Evolutionary conservation across 1,140 invertebrate genomes (phyloP), one percentile per base, ranked within the genome.

Genomic region (Diuraphis noxia): DNA sequence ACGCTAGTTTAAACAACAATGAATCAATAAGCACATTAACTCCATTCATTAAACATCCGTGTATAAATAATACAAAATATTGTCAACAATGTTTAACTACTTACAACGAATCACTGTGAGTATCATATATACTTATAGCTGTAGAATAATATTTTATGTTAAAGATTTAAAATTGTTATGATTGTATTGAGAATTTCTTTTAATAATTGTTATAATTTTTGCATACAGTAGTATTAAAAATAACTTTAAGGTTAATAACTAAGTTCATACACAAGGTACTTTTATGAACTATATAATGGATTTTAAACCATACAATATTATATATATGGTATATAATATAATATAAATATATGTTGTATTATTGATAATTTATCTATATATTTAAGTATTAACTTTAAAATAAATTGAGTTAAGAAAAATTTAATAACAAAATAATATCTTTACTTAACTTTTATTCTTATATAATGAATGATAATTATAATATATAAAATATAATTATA

Each of bases 101-200:
- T 30, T 2, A 90, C 41, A 90, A 79, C 88, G 43, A 46, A 38
- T 36, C 88, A 79, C n/a, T 79, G 88, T 90, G 21, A 90, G 88
- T 90, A 79, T n/a, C n/a, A 6, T 41, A n/a, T 82, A 41, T 82
- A 9, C 38, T 0, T 52, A 52, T 56, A 56, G 17, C 6, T 38
- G 7, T 81, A 30, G 9, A 81, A 81, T 81, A 25, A 40, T 81
- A n/a, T n/a, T n/a, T 81, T 36, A 7, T 36, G n/a, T 63, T 4
- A 63, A n/a, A 63, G 13, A 5, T 63, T 63, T 72, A 17, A n/a
- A 17, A n/a, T 72, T 72, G 19, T 72, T n/a, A 17, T 63, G 30
- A n/a, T n/a, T 10, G n/a, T 63, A 8, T 1, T 30, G 8, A 4
- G 19, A 9, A 43, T 9, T 9, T 13, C 13, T 17, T 46, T 46